Conservation (phyloP, 2,888 invertebrate genomes). For the Congeria kusceri region DNA sequence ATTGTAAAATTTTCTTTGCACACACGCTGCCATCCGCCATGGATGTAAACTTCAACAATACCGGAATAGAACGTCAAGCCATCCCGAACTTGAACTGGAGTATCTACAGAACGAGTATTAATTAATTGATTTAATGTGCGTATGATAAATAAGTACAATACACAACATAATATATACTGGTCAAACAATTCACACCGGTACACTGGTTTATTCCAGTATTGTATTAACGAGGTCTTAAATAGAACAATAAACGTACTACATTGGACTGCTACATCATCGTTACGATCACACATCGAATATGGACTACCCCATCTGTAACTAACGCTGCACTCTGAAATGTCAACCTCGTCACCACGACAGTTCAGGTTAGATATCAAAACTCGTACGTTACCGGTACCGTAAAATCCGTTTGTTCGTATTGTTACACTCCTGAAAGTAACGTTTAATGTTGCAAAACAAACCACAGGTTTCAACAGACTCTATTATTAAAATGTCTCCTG, state of each 20-base stretch:
- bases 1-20: constrained; percentile 26
- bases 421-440: constrained; percentile 14
- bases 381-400: constrained; percentile 11
- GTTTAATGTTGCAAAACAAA: neutral
- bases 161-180: no score
- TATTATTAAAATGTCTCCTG: no score
- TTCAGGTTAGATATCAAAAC: constrained; percentile 21
- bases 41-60: constrained; percentile 24
- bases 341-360: constrained; percentile 25
- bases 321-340: constrained; percentile 33
- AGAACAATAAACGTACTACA: constrained; percentile 29
- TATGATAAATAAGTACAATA: no score
- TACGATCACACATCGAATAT: constrained; percentile 25
- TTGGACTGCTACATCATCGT: constrained; percentile 22
- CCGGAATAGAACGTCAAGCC: constrained; percentile 33
- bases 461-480: neutral
- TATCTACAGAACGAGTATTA: constrained; percentile 20
- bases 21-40: constrained; percentile 23
- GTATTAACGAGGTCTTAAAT: neutral
- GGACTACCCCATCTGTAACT: constrained; percentile 22
- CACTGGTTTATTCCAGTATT: no score
- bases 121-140: no score
- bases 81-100: constrained; percentile 28
- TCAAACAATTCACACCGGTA: no score
- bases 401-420: constrained; percentile 2